Conservation (phyloP, 1,140 invertebrate species). For the Lepidurus arcticus region DNA sequence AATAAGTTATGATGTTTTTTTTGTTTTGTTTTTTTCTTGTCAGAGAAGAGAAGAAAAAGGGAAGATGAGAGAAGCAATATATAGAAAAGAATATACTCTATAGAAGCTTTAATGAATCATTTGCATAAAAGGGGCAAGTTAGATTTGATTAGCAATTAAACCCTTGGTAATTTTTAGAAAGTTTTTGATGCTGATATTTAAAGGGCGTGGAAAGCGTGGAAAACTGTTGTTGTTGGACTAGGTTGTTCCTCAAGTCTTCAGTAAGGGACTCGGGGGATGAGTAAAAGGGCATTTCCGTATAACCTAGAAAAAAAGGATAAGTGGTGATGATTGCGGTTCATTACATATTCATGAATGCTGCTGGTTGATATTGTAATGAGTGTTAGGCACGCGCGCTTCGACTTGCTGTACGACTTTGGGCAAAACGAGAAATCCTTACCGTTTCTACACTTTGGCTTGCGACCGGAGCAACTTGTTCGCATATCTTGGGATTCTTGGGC, state of each 20-base stretch:
- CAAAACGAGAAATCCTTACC: neutral
- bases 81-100: too few species aligned
- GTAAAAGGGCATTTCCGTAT: too few species aligned
- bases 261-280: too few species aligned
- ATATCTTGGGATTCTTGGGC: neutral
- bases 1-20: neutral
- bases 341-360: conserved; percentile 11
- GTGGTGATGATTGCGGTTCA: conserved; percentile 21
- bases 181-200: too few species aligned
- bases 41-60: too few species aligned
- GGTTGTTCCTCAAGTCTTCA: neutral
- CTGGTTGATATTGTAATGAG: conserved; percentile 15
- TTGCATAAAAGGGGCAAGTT: too few species aligned
- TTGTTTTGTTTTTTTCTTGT: neutral
- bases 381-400: conserved; percentile 12
- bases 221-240: neutral
- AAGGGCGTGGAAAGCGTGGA: too few species aligned
- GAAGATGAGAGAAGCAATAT: too few species aligned
- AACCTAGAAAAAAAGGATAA: neutral
- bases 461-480: neutral
- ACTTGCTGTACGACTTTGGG: neutral
- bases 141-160: too few species aligned
- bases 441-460: neutral
- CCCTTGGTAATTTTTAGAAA: too few species aligned
- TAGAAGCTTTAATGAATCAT: too few species aligned